phyloP scores from a whole-genome alignment of 2,797 vertebrate genomes.

The Pangasius mekongensis region DNA sequence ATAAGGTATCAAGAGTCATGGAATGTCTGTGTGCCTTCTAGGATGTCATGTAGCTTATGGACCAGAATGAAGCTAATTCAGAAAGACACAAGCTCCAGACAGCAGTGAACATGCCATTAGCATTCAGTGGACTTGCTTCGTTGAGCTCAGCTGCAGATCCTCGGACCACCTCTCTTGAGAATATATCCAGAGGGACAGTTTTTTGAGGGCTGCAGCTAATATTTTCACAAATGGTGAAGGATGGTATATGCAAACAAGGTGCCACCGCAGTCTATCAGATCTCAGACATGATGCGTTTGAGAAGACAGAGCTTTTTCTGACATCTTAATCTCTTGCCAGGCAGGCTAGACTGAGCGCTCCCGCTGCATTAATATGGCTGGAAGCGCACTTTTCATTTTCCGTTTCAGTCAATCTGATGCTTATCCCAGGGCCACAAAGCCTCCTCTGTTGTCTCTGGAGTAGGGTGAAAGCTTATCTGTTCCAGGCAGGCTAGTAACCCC shows the following conservation, averaged over 20 bases:
- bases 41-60: neutral
- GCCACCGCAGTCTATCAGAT: neutral
- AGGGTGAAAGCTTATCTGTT: conserved; percentile 71
- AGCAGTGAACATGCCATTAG: conserved; percentile 10
- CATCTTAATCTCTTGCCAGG: conserved; percentile 36
- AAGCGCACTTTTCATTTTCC: conserved; percentile 63
- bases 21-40: neutral
- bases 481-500: conserved; percentile 66
- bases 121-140: conserved; percentile 15
- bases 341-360: neutral
- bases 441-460: conserved; percentile 61
- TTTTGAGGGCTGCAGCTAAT: neutral
- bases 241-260: conserved; percentile 12
- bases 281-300: neutral
- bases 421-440: conserved; percentile 65
- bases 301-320: neutral
- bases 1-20: neutral
- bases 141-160: conserved; percentile 11
- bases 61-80: conserved; percentile 24
- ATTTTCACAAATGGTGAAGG: neutral
- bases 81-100: neutral
- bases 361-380: conserved; percentile 51
- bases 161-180: neutral
- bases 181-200: neutral
- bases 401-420: conserved; percentile 69